Conservation (phyloP, 1,140 invertebrate species). For the Mesaphorura yosii region DNA sequence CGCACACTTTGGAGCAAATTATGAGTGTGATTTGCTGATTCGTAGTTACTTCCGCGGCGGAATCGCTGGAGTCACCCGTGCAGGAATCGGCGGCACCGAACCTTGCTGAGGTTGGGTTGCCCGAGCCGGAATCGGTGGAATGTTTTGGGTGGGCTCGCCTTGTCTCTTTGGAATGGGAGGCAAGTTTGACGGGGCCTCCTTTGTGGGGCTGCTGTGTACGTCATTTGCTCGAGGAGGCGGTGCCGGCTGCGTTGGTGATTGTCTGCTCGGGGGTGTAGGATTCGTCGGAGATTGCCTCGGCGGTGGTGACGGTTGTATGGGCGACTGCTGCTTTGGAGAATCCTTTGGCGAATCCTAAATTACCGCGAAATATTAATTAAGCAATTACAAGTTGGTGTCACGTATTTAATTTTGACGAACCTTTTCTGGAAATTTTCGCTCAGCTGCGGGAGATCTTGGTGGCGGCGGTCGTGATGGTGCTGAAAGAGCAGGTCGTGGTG, state of each 20-base stretch:
- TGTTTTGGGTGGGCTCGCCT: slow-evolving; percentile 27
- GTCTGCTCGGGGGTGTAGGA: slow-evolving; percentile 38
- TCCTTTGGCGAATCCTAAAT: too few species aligned
- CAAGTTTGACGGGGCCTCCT: slow-evolving; percentile 37
- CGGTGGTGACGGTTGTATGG: slow-evolving; percentile 41
- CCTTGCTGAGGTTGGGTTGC: background rate
- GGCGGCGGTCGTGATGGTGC: slow-evolving; percentile 25
- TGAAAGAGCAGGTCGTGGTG: slow-evolving; percentile 8
- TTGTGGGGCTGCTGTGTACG: slow-evolving; percentile 10
- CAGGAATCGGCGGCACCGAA: slow-evolving; percentile 24
- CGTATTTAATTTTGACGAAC: background rate
- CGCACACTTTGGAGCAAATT: too few species aligned
- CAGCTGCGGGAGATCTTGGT: slow-evolving; percentile 28
- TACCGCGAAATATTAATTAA: too few species aligned
- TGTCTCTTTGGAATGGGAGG: slow-evolving; percentile 29
- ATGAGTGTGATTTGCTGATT: too few species aligned
- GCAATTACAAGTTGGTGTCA: too few species aligned
- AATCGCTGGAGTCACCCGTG: slow-evolving; percentile 14
- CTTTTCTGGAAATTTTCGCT: slow-evolving; percentile 20
- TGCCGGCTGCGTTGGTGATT: background rate
- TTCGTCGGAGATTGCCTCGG: slow-evolving; percentile 36
- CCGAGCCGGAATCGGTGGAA: slow-evolving; percentile 58
- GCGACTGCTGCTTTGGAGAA: background rate
- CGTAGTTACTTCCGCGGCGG: slow-evolving; percentile 26
- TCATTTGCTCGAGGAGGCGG: background rate